phyloP scores from a whole-genome alignment of 2,888 invertebrate species.

The Agrilus biguttatus region DNA sequence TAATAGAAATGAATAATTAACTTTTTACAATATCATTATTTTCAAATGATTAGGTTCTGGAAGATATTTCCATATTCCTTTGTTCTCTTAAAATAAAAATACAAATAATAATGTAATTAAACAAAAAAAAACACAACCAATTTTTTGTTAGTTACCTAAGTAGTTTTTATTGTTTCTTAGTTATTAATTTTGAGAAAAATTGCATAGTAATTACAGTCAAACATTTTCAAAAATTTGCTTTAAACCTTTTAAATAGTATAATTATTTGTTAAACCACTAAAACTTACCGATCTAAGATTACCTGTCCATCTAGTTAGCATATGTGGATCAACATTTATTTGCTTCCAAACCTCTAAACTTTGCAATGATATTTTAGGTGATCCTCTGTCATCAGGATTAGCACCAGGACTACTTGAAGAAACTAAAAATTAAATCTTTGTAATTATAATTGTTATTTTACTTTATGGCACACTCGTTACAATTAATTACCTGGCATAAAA shows the following conservation, averaged over 20 bases:
- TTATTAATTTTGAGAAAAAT: too few relatives aligned
- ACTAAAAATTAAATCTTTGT: constrained; percentile 11
- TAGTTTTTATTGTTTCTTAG: too few relatives aligned
- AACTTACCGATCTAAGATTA: constrained; percentile 53
- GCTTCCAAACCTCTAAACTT: constrained; percentile 40
- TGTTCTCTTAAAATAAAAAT: too few relatives aligned
- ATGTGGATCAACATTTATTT: constrained; percentile 48
- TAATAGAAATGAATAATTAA: background rate
- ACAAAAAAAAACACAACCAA: too few relatives aligned
- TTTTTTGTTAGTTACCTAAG: too few relatives aligned
- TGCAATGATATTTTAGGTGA: constrained; percentile 31
- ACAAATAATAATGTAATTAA: too few relatives aligned
- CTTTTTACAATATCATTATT: background rate
- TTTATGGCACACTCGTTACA: background rate
- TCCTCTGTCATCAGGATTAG: constrained; percentile 30
- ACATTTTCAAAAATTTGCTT: too few relatives aligned
- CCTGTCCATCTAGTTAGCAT: constrained; percentile 65
- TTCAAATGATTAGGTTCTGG: too few relatives aligned
- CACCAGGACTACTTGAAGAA: constrained; percentile 27
- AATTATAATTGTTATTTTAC: background rate
- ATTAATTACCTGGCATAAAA: constrained; percentile 25
- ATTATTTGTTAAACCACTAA: too few relatives aligned
- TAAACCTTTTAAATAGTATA: too few relatives aligned
- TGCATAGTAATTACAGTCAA: too few relatives aligned
- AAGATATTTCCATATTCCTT: too few relatives aligned